Conservation (phyloP, 2,113 vertebrate species). For the Gambusia holbrooki region DNA sequence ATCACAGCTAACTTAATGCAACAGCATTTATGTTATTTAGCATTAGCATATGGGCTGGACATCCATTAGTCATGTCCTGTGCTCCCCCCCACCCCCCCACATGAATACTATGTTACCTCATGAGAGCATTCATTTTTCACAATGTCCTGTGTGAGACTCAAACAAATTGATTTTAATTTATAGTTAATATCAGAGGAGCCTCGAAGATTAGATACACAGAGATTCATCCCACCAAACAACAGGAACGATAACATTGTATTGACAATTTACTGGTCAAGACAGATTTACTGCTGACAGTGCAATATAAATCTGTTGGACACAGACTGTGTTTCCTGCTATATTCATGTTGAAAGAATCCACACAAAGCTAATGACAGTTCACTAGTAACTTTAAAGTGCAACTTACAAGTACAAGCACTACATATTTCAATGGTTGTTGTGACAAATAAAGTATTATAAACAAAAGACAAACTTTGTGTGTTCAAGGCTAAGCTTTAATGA, state of each 20-base stretch:
- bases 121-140: constrained; percentile 80
- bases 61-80: constrained; percentile 72
- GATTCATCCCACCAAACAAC: constrained; percentile 66
- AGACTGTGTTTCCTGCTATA: neutral
- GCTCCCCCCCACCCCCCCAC: constrained; percentile 43
- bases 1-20: constrained; percentile 71
- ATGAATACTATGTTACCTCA: constrained; percentile 77
- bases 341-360: neutral
- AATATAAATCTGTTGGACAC: neutral
- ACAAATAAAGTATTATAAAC: too few relatives aligned
- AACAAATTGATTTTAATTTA: constrained; percentile 82
- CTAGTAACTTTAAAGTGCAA: neutral
- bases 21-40: constrained; percentile 69
- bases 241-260: constrained; percentile 61
- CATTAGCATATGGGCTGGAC: constrained; percentile 67
- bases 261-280: constrained; percentile 45
- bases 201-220: constrained; percentile 71
- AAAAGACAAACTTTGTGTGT: too few relatives aligned
- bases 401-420: neutral
- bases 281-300: constrained; percentile 2
- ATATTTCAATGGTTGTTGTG: too few relatives aligned
- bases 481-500: constrained; percentile 13
- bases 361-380: too few relatives aligned
- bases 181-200: constrained; percentile 68
- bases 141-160: constrained; percentile 74